Base-by-base conservation (phyloP, 2,888 invertebrate genomes). In the Oegoconia quadripuncta region DNA sequence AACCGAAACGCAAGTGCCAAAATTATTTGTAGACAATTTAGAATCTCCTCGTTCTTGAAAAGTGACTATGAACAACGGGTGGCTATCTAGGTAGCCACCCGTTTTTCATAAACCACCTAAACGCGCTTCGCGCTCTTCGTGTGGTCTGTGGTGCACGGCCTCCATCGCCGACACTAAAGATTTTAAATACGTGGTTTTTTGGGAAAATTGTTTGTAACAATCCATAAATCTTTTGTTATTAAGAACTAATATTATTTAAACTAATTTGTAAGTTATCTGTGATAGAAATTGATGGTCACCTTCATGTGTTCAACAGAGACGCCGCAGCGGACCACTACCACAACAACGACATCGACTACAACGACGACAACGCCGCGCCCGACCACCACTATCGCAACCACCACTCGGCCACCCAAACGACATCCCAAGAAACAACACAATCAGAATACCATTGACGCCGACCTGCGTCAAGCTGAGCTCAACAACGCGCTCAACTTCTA, bases 241-340 rank as follows among this genome's bases (percentile, higher is more conserved):
- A n/a, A n/a, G n/a, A 6, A 25, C n/a, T 3, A 9, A 5, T 5
- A 2, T 25, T 11, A 13, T 13, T 2, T 13, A 27, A 27, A 13
- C 5, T 27, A 13, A 13, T 2, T 13, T 12, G 7, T 2, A 12
- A 27, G n/a, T 23, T 23, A 8, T n/a, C 7, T 6, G 7, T 5
- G 12, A 11, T 32, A 17, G 25, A 25, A 12, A 13, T 2, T 35
- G 12, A 35, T 37, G 16, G 14, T n/a, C 13, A 15, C 14, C 27
- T 31, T 34, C 37, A 33, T 30, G 11, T 55, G 45, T 39, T 80
- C 81, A 75, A 62, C 86, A 87, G 87, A 86, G 52, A 80, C 83
- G 17, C 84, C 86, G 37, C 77, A 74, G 46, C 70, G 75, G 49
- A 77, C 78, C n/a, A 84, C 84, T 1, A 84, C 84, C 4, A 71